Evolutionary conservation across 2,888 invertebrate species (phyloP).

Genomic region (Tachystola acroxantha): DNA sequence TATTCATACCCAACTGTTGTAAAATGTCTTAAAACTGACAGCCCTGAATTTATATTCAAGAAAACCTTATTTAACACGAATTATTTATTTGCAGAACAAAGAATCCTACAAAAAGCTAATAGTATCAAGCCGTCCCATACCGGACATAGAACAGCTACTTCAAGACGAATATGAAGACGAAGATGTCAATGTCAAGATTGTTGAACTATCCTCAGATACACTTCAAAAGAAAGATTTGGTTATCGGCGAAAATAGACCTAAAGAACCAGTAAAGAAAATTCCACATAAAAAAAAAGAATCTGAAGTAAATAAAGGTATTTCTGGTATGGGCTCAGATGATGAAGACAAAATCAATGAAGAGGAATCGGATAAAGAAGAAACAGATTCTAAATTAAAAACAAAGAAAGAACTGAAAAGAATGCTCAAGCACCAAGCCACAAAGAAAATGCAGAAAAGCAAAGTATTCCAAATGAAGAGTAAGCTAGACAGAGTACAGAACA

Average conservation of each 20-base stretch:
- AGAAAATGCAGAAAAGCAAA: conserved; percentile 87
- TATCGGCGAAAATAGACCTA: conserved; percentile 83
- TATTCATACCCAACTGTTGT: too few species aligned
- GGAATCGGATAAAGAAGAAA: conserved; percentile 36
- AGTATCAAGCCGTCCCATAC: conserved; percentile 83
- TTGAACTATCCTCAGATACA: conserved; percentile 84
- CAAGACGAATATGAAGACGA: conserved; percentile 87
- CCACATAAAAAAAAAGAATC: conserved; percentile 29
- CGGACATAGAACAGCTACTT: conserved; percentile 82
- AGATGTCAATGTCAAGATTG: conserved; percentile 87
- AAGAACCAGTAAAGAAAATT: conserved; percentile 29
- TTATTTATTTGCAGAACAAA: conserved; percentile 68
- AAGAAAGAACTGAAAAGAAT: conserved; percentile 84
- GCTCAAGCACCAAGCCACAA: conserved; percentile 84
- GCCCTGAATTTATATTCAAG: too few species aligned
- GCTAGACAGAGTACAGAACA: conserved; percentile 83
- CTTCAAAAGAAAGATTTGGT: conserved; percentile 84
- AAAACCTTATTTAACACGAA: too few species aligned
- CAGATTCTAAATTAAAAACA: conserved; percentile 51
- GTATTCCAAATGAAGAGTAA: conserved; percentile 86
- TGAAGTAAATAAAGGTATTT: conserved; percentile 29
- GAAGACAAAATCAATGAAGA: conserved; percentile 41
- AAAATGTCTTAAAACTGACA: too few species aligned
- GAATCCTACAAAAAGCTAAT: conserved; percentile 86
- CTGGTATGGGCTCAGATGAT: conserved; percentile 58